Base-by-base conservation (phyloP, 2,888 invertebrate species). In the Ophioninae sp. region DNA sequence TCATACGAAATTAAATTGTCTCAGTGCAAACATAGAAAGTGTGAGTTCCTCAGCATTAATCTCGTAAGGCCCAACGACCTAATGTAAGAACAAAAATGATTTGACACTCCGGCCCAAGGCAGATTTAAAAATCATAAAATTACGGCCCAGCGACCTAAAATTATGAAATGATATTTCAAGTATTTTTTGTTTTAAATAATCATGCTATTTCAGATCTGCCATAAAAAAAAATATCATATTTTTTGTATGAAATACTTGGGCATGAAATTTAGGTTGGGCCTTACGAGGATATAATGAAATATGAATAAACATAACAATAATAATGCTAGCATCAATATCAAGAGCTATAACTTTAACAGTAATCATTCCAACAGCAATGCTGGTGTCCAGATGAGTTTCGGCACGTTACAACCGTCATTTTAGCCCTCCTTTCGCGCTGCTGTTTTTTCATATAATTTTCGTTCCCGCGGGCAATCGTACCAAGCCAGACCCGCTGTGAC, bases 391-490 rank as follows among this genome's bases (percentile, higher is more conserved):
- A 79, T 79, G 79, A 51, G 13, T 44, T 61, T n/a, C 23, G 6
- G 41, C 44, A 56, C 65, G 23, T 30, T 61, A 44, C 6, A 44
- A 67, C n/a, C 44, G 22, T 20, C 51, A 20, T 30, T 37, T n/a
- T 72, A 63, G 59, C 63, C 59, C 80, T 68, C 63, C 74, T 30
- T 69, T 58, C 65, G 30, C 51, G 41, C 68, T 64, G 59, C 64
- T 44, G 51, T 17, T 41, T 74, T 59, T 73, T 22, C 30, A 67
- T 20, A 61, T 77, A 56, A 64, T 69, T 72, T 69, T 64, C 44
- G 51, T 67, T 81, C 78, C 65, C 81, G 72, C 79, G 56, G 39
- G 75, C 61, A 81, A 76, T 81, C 72, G 76, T 77, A 76, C 68
- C 67, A 30, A 37, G 74, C 63, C 77, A 79, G 79, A 67, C 65